phyloP scores from a whole-genome alignment of 2,113 vertebrate species.

The Brevimyrus niger region DNA sequence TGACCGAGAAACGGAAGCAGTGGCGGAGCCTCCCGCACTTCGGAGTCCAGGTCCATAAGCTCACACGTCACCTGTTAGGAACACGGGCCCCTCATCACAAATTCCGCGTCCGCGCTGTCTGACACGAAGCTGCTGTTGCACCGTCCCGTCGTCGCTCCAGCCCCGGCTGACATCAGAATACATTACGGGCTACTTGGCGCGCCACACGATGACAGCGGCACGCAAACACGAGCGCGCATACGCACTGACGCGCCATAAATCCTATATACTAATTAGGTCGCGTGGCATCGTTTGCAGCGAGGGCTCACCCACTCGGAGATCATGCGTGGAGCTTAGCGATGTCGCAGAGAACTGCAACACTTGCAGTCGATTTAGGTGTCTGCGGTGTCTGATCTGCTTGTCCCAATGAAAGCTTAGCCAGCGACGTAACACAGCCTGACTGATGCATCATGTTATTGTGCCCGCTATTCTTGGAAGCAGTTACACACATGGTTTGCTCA shows the following conservation, averaged over 20 bases:
- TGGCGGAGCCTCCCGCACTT: background rate
- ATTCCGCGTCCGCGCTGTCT: background rate
- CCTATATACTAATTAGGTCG: background rate
- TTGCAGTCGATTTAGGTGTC: background rate
- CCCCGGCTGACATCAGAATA: conserved; percentile 7
- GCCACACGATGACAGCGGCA: background rate
- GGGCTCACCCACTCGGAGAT: background rate
- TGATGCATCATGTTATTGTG: background rate
- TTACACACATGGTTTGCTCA: background rate
- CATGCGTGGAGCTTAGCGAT: background rate
- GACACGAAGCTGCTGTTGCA: background rate
- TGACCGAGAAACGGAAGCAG: background rate
- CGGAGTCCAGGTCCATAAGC: background rate
- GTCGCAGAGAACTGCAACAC: background rate
- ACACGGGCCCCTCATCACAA: background rate
- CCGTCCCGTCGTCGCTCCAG: background rate
- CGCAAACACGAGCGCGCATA: background rate
- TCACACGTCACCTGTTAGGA: background rate
- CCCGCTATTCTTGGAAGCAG: background rate
- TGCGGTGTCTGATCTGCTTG: background rate
- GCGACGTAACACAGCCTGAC: background rate
- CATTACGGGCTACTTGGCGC: background rate
- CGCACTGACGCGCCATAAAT: background rate
- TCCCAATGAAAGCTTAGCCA: background rate
- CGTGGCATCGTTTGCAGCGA: background rate